Percentiles rank a stretch among this genome's conserved stretches.
phyloP scores from a whole-genome alignment of 2,113 vertebrate species.

The Elgaria multicarinata region DNA sequence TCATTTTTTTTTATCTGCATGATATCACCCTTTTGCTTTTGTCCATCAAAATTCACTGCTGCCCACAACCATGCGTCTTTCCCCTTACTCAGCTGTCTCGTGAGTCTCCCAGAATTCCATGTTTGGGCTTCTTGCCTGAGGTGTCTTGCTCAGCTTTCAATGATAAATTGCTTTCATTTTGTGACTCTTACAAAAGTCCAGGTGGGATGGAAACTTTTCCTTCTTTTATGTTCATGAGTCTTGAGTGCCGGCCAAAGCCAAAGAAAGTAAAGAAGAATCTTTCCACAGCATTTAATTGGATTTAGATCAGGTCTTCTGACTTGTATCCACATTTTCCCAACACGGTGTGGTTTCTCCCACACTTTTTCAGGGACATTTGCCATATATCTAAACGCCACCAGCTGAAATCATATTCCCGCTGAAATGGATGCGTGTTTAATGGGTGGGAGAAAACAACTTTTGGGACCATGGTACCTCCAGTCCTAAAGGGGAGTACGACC shows the following conservation, averaged over 20 bases:
- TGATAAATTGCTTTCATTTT: slow-evolving; percentile 7
- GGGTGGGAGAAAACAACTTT: slow-evolving; percentile 21
- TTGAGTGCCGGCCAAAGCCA: not conserved
- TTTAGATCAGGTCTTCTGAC: not conserved
- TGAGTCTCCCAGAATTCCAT: not conserved
- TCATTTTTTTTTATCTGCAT: not conserved
- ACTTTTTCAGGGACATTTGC: not conserved
- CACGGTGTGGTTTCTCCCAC: not conserved
- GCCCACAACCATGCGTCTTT: slow-evolving; percentile 7
- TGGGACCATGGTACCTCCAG: not conserved
- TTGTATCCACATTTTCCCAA: not conserved
- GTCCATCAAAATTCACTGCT: not conserved
- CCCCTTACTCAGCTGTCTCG: not conserved
- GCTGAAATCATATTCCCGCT: not conserved
- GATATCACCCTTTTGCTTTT: not conserved
- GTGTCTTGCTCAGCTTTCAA: not conserved
- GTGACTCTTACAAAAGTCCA: not conserved
- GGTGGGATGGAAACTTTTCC: not conserved
- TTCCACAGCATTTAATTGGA: not conserved
- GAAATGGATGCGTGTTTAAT: not conserved
- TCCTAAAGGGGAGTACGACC: not conserved
- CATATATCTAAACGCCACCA: not conserved
- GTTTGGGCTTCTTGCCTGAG: not conserved
- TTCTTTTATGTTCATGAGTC: not conserved
- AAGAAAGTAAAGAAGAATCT: not conserved